Conservation (phyloP, 2,797 vertebrate genomes). For the Poeciliopsis turneri region DNA sequence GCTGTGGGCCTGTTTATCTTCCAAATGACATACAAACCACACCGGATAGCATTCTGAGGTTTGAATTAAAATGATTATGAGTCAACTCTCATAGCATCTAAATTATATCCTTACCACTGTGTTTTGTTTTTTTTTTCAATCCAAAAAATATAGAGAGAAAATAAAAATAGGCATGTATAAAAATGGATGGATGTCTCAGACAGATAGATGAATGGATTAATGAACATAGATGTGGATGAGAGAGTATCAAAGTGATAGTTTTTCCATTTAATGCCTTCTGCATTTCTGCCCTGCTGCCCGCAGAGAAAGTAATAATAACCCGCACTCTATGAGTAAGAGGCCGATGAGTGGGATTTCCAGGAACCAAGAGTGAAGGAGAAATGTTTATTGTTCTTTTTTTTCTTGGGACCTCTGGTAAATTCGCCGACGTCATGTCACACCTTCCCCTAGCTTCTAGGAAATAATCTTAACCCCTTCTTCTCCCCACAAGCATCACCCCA, state of each 20-base stretch:
- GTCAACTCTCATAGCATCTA: neutral
- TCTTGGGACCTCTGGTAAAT: constrained; percentile 57
- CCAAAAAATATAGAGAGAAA: neutral
- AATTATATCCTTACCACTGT: neutral
- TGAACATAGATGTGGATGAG: constrained; percentile 51
- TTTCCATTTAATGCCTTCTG: constrained; percentile 53
- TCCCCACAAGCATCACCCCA: neutral
- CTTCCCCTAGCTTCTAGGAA: neutral
- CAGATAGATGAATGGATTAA: constrained; percentile 30
- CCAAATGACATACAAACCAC: neutral
- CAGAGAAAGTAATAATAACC: constrained; percentile 32
- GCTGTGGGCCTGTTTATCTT: neutral
- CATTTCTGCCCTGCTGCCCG: constrained; percentile 25
- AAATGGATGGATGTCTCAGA: neutral
- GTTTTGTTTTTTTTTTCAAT: no score
- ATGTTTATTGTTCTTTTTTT: constrained; percentile 22
- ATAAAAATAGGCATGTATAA: neutral
- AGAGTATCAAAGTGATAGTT: constrained; percentile 27
- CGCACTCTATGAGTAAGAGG: constrained; percentile 21
- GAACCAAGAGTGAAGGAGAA: constrained; percentile 18
- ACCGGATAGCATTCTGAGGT: neutral
- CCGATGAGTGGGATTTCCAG: constrained; percentile 46
- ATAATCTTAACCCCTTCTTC: neutral
- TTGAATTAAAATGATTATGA: neutral
- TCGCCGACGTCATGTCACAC: neutral